phyloP scores from a whole-genome alignment of 2,113 vertebrate species.

The Sinocyclocheilus anophthalmus region DNA sequence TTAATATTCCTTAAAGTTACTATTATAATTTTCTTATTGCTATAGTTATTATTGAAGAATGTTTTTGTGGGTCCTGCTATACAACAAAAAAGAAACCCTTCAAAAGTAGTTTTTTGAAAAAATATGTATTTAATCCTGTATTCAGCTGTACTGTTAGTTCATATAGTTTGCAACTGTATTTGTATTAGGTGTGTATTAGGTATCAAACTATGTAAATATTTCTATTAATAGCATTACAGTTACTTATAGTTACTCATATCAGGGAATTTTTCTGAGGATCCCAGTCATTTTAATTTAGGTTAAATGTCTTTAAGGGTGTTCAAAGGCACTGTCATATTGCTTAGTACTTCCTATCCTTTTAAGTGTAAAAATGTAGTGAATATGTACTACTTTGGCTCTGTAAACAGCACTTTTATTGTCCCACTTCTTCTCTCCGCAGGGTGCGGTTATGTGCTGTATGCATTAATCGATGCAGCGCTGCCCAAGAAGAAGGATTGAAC shows the following conservation, averaged over 20 bases:
- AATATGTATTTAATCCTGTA: neutral
- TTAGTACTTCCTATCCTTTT: neutral
- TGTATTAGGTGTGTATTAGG: neutral
- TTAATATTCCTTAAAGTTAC: neutral
- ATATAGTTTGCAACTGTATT: neutral
- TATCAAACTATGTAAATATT: neutral
- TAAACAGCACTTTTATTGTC: neutral
- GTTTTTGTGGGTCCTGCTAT: neutral
- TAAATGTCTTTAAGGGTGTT: neutral
- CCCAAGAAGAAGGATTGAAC: slow-evolving; percentile 80
- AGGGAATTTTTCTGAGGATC: too few species aligned
- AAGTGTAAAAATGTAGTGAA: neutral
- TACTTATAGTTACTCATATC: neutral
- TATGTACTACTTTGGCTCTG: neutral
- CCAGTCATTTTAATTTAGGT: too few species aligned
- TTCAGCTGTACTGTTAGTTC: neutral
- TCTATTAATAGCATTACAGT: neutral
- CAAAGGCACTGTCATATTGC: neutral
- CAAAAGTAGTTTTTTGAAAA: neutral
- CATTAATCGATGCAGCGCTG: slow-evolving; percentile 69
- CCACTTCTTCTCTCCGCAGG: slow-evolving; percentile 67
- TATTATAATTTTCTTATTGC: neutral
- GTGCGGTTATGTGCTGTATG: slow-evolving; percentile 72
- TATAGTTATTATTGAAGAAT: neutral
- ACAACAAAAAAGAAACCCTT: neutral